phyloP scores from a whole-genome alignment of 2,113 vertebrate species.

The Nothocercus nigrocapillus region DNA sequence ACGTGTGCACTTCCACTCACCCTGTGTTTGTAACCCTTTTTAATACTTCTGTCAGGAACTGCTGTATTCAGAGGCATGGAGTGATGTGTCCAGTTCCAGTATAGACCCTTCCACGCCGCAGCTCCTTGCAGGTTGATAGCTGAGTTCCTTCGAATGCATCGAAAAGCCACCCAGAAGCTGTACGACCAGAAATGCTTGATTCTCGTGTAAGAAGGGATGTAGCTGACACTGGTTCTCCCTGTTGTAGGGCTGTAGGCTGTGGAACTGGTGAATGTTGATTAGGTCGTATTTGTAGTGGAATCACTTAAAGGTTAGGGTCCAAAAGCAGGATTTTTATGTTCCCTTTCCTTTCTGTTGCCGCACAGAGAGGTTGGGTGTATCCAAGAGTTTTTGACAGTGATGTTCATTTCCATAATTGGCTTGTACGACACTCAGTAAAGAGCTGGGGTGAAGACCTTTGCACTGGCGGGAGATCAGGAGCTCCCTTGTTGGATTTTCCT shows the following conservation, averaged over 20 bases:
- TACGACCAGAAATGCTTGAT: neutral
- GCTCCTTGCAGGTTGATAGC: neutral
- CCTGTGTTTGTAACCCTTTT: neutral
- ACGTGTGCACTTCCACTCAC: neutral
- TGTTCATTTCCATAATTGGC: neutral
- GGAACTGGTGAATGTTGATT: neutral
- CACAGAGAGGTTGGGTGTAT: neutral
- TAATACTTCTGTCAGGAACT: neutral
- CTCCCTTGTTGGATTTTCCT: neutral
- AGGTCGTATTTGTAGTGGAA: neutral
- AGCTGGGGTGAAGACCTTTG: neutral
- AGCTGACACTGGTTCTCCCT: neutral
- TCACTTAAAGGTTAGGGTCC: neutral
- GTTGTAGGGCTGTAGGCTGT: neutral
- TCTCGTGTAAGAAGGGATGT: neutral
- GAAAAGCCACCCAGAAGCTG: neutral
- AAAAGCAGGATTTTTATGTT: neutral
- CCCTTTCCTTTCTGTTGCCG: neutral
- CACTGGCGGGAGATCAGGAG: fast-evolving
- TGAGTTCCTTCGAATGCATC: neutral
- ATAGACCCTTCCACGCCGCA: neutral
- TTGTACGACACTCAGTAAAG: neutral
- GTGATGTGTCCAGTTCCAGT: fast-evolving
- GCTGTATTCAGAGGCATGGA: neutral
- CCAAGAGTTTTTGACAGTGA: neutral